Percentiles rank a stretch among this genome's conserved stretches.
Evolutionary conservation across 2,888 invertebrate species (phyloP).

Genomic region (Eurois occulta): DNA sequence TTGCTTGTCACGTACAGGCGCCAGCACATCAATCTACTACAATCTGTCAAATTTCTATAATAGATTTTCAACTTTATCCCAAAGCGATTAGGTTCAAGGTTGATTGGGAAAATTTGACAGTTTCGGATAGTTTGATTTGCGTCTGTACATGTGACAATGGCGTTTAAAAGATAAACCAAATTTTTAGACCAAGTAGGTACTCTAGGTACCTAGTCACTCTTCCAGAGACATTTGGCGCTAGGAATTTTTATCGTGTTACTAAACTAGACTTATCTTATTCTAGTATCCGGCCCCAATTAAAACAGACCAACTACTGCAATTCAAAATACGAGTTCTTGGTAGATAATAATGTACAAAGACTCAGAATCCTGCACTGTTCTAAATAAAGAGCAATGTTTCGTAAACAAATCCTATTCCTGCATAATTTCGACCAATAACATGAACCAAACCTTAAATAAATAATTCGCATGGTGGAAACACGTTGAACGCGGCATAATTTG

Average conservation of each 20-base stretch:
- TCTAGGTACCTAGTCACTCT: too few species aligned
- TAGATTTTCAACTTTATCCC: too few species aligned
- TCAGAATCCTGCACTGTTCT: neutral
- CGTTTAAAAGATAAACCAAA: too few species aligned
- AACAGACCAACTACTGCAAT: neutral
- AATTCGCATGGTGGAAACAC: slow-evolving; percentile 73
- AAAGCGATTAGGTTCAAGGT: too few species aligned
- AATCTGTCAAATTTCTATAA: too few species aligned
- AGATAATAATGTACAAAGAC: neutral
- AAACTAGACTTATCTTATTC: neutral
- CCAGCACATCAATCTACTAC: too few species aligned
- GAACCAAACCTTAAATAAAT: slow-evolving; percentile 63
- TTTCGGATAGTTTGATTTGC: too few species aligned
- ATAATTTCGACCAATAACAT: slow-evolving; percentile 40
- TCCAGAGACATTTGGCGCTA: neutral
- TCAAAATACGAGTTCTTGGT: neutral
- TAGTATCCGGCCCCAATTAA: neutral
- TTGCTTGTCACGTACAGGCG: too few species aligned
- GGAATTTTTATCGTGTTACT: neutral
- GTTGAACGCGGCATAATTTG: slow-evolving; percentile 70
- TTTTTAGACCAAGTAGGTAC: neutral
- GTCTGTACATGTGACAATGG: too few species aligned
- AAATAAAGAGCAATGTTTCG: slow-evolving; percentile 21
- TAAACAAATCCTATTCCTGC: slow-evolving; percentile 37
- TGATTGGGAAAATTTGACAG: too few species aligned